Percentiles rank a stretch among this genome's conserved stretches.
Conservation (phyloP, 2,888 invertebrate genomes). For the Palloptera scutellata region DNA sequence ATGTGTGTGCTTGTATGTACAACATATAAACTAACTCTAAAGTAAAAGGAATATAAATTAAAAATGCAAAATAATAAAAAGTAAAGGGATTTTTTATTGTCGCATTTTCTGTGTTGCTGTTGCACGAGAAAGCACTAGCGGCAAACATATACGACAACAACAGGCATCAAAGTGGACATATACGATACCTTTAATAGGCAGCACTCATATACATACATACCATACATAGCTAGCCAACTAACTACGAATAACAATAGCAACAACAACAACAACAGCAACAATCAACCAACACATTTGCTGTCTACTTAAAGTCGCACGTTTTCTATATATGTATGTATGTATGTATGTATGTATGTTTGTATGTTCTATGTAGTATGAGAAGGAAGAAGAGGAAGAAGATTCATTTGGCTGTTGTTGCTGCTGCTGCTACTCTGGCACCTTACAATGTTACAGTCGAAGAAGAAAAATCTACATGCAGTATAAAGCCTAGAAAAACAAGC, state of each 20-base stretch:
- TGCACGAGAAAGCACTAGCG: no score
- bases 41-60: constrained; percentile 50
- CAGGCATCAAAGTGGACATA: constrained; percentile 1
- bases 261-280: constrained; percentile 7
- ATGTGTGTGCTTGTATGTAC: not conserved
- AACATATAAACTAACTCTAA: not conserved
- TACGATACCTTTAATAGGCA: constrained; percentile 19
- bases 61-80: constrained; percentile 45
- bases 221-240: not conserved
- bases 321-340: constrained; percentile 26
- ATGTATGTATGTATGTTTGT: not conserved
- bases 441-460: constrained; percentile 7
- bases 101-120: no score
- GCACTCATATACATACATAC: not conserved
- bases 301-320: constrained; percentile 57
- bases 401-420: not conserved
- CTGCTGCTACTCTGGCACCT: not conserved
- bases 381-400: not conserved
- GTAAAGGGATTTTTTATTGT: constrained; percentile 47
- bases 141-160: constrained; percentile 40
- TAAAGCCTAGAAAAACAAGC: not conserved
- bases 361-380: not conserved
- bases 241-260: constrained; percentile 4
- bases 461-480: not conserved
- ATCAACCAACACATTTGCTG: no score